Conservation (phyloP, 1,140 invertebrate species). For the Drosophila aff. region DNA sequence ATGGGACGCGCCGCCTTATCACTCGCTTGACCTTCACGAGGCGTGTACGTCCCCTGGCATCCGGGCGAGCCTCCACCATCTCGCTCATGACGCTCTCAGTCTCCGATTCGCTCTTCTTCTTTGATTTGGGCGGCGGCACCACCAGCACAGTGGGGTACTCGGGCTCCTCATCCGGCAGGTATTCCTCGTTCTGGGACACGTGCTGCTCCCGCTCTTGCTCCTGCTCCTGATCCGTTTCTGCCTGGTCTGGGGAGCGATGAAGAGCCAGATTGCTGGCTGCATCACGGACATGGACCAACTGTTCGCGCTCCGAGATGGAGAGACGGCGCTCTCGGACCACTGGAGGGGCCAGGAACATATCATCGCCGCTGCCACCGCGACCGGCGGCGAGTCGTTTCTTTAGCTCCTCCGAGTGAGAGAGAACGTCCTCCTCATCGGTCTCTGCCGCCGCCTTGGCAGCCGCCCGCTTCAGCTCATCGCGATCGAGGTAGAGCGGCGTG, state of each 20-base stretch:
- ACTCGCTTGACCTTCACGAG: conserved; percentile 80
- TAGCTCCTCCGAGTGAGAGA: conserved; percentile 44
- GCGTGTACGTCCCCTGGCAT: conserved; percentile 70
- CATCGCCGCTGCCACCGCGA: conserved; percentile 46
- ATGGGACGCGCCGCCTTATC: conserved; percentile 70
- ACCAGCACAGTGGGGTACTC: conserved; percentile 62
- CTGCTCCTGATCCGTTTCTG: conserved; percentile 34
- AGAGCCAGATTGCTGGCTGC: conserved; percentile 67
- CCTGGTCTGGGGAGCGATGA: conserved; percentile 27
- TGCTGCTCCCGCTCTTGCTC: conserved; percentile 3
- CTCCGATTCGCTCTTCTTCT: conserved; percentile 52
- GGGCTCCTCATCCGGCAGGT: conserved; percentile 24
- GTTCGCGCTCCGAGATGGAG: conserved; percentile 76
- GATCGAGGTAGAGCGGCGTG: conserved; percentile 87
- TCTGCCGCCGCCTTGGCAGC: conserved; percentile 85
- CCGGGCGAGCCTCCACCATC: conserved; percentile 68
- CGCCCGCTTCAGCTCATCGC: conserved; percentile 88
- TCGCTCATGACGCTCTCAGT: conserved; percentile 71
- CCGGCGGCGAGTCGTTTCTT: conserved; percentile 51
- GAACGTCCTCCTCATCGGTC: conserved; percentile 32
- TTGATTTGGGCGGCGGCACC: conserved; percentile 64
- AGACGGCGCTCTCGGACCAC: conserved; percentile 66
- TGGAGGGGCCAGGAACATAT: conserved; percentile 60
- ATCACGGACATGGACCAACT: conserved; percentile 77
- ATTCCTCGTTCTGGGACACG: not conserved